Evolutionary conservation across 2,797 vertebrate genomes (phyloP).

Genomic region (Capromys pilorides): DNA sequence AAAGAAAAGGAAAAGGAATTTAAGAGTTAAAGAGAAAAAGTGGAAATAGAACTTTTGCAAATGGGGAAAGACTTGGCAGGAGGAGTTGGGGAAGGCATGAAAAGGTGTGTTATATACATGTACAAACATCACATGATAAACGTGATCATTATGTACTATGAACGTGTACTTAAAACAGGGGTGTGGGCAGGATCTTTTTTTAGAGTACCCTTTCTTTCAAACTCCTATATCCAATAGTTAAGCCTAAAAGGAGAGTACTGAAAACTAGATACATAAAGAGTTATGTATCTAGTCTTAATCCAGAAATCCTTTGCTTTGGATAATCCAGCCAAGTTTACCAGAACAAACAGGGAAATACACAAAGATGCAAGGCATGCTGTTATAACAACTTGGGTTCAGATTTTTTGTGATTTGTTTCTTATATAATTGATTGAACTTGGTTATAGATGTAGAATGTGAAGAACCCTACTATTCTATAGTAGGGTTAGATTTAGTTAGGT

Average conservation of each 20-base stretch:
- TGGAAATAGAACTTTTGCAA: neutral
- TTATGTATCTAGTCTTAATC: neutral
- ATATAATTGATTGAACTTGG: neutral
- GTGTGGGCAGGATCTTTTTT: too few relatives aligned
- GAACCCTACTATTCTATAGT: neutral
- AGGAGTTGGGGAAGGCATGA: neutral
- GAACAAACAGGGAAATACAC: neutral
- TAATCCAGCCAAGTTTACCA: neutral
- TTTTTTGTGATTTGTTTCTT: slow-evolving; percentile 32
- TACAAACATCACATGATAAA: neutral
- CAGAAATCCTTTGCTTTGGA: neutral
- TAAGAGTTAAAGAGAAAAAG: neutral
- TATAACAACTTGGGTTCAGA: neutral
- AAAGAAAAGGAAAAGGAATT: neutral
- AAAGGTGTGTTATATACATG: neutral
- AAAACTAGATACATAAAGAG: neutral
- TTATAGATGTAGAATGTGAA: neutral
- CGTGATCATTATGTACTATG: neutral
- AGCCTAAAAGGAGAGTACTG: neutral
- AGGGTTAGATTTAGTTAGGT: neutral
- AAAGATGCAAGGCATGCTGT: neutral
- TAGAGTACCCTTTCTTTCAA: neutral
- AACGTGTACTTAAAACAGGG: neutral
- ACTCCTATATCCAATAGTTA: neutral
- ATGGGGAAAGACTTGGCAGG: neutral